Conservation (phyloP, 2,113 vertebrate species). For the Nibea albiflora region DNA sequence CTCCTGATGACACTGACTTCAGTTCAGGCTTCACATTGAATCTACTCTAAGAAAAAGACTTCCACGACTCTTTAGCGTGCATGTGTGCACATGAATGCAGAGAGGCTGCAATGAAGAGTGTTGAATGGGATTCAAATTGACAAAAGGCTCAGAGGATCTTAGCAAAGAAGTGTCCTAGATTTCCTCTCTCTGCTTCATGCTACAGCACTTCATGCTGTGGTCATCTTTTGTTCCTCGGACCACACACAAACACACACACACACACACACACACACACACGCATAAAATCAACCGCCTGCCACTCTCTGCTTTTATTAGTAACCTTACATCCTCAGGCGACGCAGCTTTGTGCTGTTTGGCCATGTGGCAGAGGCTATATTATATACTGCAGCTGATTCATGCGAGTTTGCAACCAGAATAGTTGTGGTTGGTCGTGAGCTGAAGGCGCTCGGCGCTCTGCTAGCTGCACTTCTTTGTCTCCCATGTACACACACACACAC, state of each 20-base stretch:
- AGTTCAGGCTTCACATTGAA: background rate
- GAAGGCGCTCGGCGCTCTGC: background rate
- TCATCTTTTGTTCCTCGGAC: conserved; percentile 64
- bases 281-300: conserved; percentile 25
- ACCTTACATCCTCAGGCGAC: background rate
- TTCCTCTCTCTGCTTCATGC: conserved; percentile 55
- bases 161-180: conserved; percentile 74
- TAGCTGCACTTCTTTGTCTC: background rate
- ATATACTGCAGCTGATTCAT: conserved; percentile 15
- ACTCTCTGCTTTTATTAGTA: conserved; percentile 35
- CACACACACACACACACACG: conserved; percentile 29
- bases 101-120: conserved; percentile 2
- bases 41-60: background rate
- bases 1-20: background rate
- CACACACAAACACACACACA: conserved; percentile 34
- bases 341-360: conserved; percentile 6
- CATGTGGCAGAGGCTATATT: background rate
- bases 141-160: conserved; percentile 70
- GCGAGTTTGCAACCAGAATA: conserved; percentile 18
- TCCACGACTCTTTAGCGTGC: background rate
- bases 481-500: background rate
- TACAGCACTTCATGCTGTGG: conserved; percentile 27
- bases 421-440: conserved; percentile 44
- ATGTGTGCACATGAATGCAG: conserved; percentile 16
- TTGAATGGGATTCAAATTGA: conserved; percentile 75